Evolutionary conservation across 2,888 invertebrate species (phyloP), one percentile per base, ranked within the genome.

Genomic region (Tholera decimalis): DNA sequence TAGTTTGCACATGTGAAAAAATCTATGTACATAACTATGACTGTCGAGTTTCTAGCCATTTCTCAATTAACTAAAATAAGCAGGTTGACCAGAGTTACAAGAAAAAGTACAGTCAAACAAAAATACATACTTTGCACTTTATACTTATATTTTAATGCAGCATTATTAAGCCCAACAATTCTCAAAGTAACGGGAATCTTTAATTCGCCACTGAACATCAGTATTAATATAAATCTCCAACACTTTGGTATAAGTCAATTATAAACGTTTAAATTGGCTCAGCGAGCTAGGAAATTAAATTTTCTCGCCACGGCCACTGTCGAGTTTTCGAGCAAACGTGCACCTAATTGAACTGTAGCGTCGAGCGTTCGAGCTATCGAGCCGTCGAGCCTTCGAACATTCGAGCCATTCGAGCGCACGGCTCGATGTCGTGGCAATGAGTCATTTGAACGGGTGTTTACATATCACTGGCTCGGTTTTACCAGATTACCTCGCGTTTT

Each of bases 181-280:
- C 13, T 15, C 5, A 22, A 15, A 39, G 2, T n/a, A n/a, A n/a
- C n/a, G n/a, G n/a, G n/a, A n/a, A n/a, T n/a, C n/a, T n/a, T n/a
- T n/a, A n/a, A n/a, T n/a, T n/a, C n/a, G 24, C 41, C 26, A 15
- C 50, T 24, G 26, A 58, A 0, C 56, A 33, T 39, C n/a, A 51
- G 43, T 51, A 50, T 59, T 72, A 59, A 33, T 44, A 57, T 64
- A 47, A 57, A 75, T 75, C 60, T 43, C 54, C 57, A 18, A 39
- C 55, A 50, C 61, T 57, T 53, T 51, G 55, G 24, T 11, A 30
- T 54, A 57, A 76, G 54, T 76, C 77, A 57, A 63, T 80, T 76
- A 75, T 33, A 54, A 62, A 55, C 54, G 61, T 44, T 44, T 3
- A 60, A 43, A 79, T 74, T 79, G 57, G 76, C 35, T 61, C 53